phyloP scores from a whole-genome alignment of 2,113 vertebrate species.

The Perca fluviatilis region DNA sequence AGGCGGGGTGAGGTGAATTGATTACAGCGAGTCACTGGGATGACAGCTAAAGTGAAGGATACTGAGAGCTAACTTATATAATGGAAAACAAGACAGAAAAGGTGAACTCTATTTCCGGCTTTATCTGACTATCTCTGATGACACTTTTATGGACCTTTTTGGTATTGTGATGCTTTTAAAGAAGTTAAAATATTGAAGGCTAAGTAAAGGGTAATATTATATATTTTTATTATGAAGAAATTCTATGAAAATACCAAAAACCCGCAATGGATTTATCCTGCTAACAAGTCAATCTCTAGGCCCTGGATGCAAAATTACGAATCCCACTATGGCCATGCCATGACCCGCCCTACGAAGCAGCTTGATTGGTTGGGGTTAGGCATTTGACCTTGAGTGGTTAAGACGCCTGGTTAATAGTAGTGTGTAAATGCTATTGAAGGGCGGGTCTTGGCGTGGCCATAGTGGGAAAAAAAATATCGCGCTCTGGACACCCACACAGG shows the following conservation, averaged over 20 bases:
- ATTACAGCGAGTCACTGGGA: conserved; percentile 16
- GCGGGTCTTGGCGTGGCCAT: too few relatives aligned
- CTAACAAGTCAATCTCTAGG: background rate
- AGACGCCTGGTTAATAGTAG: too few relatives aligned
- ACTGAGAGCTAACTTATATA: background rate
- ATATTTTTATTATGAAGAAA: background rate
- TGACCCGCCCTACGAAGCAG: too few relatives aligned
- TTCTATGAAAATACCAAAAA: background rate
- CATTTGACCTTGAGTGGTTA: too few relatives aligned
- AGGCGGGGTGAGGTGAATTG: conserved; percentile 4
- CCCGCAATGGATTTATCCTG: background rate
- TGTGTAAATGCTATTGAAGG: too few relatives aligned
- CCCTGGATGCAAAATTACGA: too few relatives aligned
- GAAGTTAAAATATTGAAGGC: background rate
- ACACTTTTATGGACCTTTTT: background rate
- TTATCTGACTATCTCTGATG: background rate
- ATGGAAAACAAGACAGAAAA: conserved; percentile 7
- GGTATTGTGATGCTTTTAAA: background rate
- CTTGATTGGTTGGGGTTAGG: too few relatives aligned
- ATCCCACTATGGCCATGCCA: too few relatives aligned
- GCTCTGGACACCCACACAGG: too few relatives aligned
- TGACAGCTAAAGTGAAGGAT: background rate
- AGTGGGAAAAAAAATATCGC: too few relatives aligned
- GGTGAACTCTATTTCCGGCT: conserved; percentile 3
- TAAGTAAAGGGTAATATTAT: background rate